Conservation (phyloP, 1,140 invertebrate genomes). For the Neotoxoptera formosana region DNA sequence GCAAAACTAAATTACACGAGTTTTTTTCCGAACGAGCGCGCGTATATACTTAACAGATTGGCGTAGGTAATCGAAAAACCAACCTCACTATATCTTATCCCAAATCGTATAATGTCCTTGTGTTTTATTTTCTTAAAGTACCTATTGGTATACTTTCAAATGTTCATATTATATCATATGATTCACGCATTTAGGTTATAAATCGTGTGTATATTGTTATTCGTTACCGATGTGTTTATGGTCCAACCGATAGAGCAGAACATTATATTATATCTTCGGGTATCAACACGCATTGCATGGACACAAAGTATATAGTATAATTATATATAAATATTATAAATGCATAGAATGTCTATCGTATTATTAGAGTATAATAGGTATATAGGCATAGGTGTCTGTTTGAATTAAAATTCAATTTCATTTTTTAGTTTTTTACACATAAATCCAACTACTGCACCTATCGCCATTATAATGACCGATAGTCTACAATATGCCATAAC, state of each 20-base stretch:
- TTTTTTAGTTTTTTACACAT: neutral
- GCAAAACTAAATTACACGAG: neutral
- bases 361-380: no score
- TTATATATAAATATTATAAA: neutral
- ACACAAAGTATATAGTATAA: neutral
- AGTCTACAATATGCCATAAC: no score
- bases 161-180: neutral
- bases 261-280: neutral
- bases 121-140: neutral
- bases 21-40: neutral
- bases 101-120: constrained; percentile 26
- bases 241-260: neutral
- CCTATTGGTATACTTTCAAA: neutral
- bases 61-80: constrained; percentile 1
- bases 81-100: neutral
- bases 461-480: no score
- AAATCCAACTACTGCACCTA: neutral
- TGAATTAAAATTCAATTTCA: neutral
- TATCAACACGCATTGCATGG: neutral
- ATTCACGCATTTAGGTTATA: neutral
- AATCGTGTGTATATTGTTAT: neutral
- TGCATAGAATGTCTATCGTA: neutral
- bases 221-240: neutral
- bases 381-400: no score
- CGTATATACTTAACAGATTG: no score